A percentile compares a stretch with the other conserved stretches of the same genome.
These are phyloP conservation scores for Leptocoma aspasia DNA, from an alignment of 2,113 vertebrate species.

Conservation along the genomic window DNA sequence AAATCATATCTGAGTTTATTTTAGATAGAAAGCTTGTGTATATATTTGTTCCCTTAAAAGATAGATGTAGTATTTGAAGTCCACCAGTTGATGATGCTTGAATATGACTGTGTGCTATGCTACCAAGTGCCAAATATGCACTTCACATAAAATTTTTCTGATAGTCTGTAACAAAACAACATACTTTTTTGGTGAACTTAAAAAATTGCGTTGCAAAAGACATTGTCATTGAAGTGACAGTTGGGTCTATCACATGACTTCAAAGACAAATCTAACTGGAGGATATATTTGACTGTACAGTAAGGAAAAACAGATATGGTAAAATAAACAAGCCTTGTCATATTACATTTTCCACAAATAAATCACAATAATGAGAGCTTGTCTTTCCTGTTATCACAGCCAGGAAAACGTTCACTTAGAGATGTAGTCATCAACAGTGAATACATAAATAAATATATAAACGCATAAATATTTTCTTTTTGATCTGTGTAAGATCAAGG, in stretches of 20 bases:
- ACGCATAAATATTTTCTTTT: background rate
- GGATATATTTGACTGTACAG: background rate
- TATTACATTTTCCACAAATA: conserved; percentile 16
- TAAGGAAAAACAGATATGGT: background rate
- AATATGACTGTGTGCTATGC: background rate
- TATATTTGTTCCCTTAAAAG: background rate
- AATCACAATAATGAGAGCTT: background rate
- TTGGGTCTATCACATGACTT: background rate
- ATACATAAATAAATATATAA: background rate
- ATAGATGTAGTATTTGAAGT: background rate
- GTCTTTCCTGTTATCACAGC: background rate
- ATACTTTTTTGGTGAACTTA: background rate
- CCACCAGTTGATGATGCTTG: background rate
- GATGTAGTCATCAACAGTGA: background rate
- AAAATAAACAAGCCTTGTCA: conserved; percentile 16
- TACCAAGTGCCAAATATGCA: background rate
- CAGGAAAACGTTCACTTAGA: background rate
- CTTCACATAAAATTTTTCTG: background rate
- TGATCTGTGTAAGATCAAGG: background rate
- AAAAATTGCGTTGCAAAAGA: background rate
- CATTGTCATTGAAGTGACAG: background rate
- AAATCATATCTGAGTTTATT: background rate
- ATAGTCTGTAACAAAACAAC: background rate
- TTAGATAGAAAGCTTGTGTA: background rate
- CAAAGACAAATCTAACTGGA: conserved; percentile 1